phyloP scores from a whole-genome alignment of 2,113 vertebrate genomes.

The Pluvianellus socialis region DNA sequence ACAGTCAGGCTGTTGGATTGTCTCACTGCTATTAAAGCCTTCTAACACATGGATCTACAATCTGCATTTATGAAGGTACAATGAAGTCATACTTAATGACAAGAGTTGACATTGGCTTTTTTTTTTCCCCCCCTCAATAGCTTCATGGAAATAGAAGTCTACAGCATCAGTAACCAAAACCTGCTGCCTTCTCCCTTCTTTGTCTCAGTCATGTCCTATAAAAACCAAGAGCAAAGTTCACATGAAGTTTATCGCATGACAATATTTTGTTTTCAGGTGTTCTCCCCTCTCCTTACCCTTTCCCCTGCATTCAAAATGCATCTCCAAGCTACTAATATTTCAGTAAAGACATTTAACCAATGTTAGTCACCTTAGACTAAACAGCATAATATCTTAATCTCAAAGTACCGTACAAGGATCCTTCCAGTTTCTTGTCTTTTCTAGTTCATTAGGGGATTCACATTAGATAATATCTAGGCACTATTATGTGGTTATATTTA shows the following conservation, averaged over 20 bases:
- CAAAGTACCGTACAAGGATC: rapidly evolving
- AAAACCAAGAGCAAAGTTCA: neutral
- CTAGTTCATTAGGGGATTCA: neutral
- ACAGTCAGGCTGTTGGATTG: neutral
- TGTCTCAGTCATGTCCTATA: neutral
- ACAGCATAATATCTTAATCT: neutral
- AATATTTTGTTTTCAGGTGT: neutral
- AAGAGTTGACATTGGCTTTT: neutral
- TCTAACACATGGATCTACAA: neutral
- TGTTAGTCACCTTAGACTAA: neutral
- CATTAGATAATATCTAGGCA: neutral
- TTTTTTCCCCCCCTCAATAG: neutral
- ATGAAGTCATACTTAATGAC: neutral
- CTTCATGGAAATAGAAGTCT: neutral
- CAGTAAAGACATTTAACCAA: neutral
- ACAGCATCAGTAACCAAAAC: neutral
- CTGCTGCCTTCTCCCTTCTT: neutral
- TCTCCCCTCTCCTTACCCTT: neutral
- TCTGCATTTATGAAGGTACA: neutral
- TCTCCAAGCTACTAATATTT: neutral
- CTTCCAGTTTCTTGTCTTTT: neutral
- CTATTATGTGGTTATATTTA: neutral
- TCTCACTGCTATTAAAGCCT: neutral
- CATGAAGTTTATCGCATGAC: neutral
- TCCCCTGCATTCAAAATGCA: neutral